Base-by-base conservation (phyloP, 2,113 vertebrate species). In the Lycaon pictus region DNA sequence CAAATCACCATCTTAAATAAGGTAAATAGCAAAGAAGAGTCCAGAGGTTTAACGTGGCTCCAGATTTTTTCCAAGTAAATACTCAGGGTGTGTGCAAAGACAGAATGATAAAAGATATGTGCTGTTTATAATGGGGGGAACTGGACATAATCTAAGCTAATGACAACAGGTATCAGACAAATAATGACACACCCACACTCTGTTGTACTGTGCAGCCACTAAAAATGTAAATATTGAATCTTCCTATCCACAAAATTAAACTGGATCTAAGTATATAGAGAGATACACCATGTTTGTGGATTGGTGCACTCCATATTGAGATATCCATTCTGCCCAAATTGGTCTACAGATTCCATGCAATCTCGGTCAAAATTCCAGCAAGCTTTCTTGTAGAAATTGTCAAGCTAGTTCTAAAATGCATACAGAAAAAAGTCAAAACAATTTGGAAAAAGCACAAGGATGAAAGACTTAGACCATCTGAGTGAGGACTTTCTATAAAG, bases 201-300 rank as follows among this genome's bases (percentile, higher is more conserved):
- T n/a, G 32, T 0, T n/a, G 60, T 7, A 8, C 7, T 0, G 7
- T 0, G 2, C 5, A 19, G 17, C 48, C 79, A 79, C 22, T 12
- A 55, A 15, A 65, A 72, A 65, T 11, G 16, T 6, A n/a, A 10
- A 13, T 13, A 65, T 4, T 27, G 11, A 82, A 9, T 55, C 51
- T 58, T 94, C 37, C 37, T 60, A 60, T 58, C 29, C 20, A 56
- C 1, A 3, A 22, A 71, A 82, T 53, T 37, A 72, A 32, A 32
- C n/a, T 27, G 77, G 17, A 86, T 51, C 23, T 71, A 35, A 69
- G 35, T 25, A 43, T 11, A 25, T 3, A 7, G 23, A 62, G 56
- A 83, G n/a, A 51, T 16, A 82, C 1, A 67, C 85, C 23, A 90
- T 9, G 53, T 72, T 63, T 43, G 19, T 3, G 63, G 81, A 56